These are phyloP conservation scores for Lepilemur septentrionalis DNA, from an alignment of 2,797 vertebrate species.

Conservation along the genomic window DNA sequence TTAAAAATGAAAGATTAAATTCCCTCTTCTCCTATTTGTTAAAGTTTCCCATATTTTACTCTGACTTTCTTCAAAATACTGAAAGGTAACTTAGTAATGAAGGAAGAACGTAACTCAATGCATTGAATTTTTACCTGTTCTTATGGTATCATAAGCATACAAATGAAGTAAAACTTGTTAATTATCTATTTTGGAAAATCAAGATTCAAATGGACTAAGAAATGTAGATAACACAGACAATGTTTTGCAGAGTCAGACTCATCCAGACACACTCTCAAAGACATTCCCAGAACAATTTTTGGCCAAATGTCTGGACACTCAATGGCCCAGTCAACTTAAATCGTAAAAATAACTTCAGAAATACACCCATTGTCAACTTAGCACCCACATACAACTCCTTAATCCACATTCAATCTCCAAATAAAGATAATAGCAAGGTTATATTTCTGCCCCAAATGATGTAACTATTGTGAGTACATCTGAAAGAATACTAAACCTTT, in stretches of 20 bases:
- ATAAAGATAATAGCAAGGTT: not conserved
- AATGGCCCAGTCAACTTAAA: not conserved
- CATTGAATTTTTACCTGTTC: not conserved
- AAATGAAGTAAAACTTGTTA: not conserved
- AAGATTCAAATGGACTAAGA: not conserved
- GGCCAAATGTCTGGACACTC: not conserved
- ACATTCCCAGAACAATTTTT: not conserved
- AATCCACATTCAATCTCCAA: not conserved
- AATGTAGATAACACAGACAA: not conserved
- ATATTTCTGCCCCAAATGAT: not conserved
- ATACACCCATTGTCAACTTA: not conserved
- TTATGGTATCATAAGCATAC: not conserved
- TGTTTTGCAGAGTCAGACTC: not conserved
- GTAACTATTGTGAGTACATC: not conserved
- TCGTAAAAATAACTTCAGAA: not conserved
- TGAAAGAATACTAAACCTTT: not conserved
- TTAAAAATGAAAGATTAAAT: not conserved
- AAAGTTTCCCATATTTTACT: not conserved
- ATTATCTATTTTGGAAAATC: not conserved
- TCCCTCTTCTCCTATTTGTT: not conserved
- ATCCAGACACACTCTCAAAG: not conserved
- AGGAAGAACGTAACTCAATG: not conserved
- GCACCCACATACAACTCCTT: not conserved
- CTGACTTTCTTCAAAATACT: not conserved
- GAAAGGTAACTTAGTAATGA: not conserved